Base-by-base conservation (phyloP, 2,113 vertebrate genomes). In the Sapayoa aenigma region DNA sequence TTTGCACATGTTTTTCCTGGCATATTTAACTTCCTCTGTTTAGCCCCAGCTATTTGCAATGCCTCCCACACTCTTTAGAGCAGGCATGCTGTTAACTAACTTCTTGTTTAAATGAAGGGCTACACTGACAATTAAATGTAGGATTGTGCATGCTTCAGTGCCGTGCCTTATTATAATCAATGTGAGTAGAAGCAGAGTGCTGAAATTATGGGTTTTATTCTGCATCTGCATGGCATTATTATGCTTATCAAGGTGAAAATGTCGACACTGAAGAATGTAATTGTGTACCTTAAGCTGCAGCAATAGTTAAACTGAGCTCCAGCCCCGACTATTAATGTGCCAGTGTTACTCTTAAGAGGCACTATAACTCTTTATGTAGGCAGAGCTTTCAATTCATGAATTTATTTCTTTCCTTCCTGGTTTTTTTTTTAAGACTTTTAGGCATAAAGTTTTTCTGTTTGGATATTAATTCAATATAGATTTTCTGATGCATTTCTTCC, bases 91-190 rank as follows among this genome's bases (percentile, higher is more conserved):
- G 74, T 89, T 97, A 97, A 97, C 96, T 97, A 95, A 96, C 90
- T 97, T 96, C 90, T 94, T 97, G 95, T 96, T 97, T 97, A 97
- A 97, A 96, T 96, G 95, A 97, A 98, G 91, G 91, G 93, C 91
- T 95, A 82, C 31, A 63, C 90, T 96, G 94, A 93, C 95, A 97
- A 97, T 97, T 97, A 98, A 97, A 93, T 88, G 90, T 67, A 85
- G 87, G 89, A 46, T 89, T 87, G 58, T 95, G 84, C 95, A 91
- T 93, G 94, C 91, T 97, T 94, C 96, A 93, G 72, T 86, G 88
- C 86, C 27, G 5, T 87, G 82, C 87, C 96, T 97, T 95, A 96
- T 97, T 97, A 97, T 95, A 95, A 96, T 93, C 78, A 92, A 93
- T 4, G n/a, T 95, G 92, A 97, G 92, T 24, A 80, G 94, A 92